Conservation (phyloP, 2,797 vertebrate genomes). For the Tangara arthus region DNA sequence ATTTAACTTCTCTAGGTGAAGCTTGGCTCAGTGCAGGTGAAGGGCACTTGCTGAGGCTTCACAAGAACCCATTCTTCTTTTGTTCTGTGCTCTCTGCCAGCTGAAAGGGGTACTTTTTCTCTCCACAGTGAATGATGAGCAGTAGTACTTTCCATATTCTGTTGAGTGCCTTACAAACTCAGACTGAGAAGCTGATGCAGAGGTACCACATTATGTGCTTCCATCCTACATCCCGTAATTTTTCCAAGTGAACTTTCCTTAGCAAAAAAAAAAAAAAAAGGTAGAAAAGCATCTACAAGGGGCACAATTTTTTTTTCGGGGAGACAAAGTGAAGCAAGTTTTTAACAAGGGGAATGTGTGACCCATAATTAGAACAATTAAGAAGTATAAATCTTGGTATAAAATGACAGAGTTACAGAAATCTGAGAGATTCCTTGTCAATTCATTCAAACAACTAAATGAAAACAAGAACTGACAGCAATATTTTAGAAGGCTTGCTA, state of each 20-base stretch:
- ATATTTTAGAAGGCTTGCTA: neutral
- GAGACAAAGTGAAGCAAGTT: neutral
- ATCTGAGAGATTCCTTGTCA: neutral
- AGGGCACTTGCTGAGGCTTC: neutral
- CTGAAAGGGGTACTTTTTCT: neutral
- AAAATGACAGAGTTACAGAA: neutral
- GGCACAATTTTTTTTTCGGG: neutral
- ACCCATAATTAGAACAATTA: neutral
- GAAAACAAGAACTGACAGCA: neutral
- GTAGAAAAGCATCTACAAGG: neutral
- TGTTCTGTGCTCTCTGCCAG: neutral
- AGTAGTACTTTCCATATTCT: neutral
- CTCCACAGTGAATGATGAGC: neutral
- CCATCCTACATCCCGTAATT: neutral
- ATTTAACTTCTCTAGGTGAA: neutral
- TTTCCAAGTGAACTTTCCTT: neutral
- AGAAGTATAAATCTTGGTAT: neutral
- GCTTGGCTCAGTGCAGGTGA: neutral
- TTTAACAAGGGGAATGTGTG: neutral
- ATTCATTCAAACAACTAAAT: neutral
- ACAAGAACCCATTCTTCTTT: neutral
- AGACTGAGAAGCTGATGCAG: neutral
- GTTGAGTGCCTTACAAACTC: neutral
- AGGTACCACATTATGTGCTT: neutral
- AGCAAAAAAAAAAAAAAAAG: neutral